Percentiles rank a stretch among this genome's conserved stretches.
These are phyloP conservation scores for Gila robusta DNA, from an alignment of 2,797 vertebrate species.

Conservation along the genomic window DNA sequence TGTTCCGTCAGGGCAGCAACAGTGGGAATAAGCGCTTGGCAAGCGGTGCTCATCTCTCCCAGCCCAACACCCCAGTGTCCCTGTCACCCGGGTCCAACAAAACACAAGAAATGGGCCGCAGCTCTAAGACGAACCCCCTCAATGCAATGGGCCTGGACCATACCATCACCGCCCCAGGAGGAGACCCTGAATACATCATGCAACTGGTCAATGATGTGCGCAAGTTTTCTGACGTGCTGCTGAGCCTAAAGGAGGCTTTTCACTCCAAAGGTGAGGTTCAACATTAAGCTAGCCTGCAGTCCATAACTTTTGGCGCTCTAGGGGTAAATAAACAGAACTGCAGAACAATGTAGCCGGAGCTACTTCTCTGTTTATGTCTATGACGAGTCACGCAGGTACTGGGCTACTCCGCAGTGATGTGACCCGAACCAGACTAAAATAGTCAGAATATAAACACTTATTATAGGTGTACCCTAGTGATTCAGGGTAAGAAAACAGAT, in stretches of 20 bases:
- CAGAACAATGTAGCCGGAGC: too few relatives aligned
- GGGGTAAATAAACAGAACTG: too few relatives aligned
- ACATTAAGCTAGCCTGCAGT: too few relatives aligned
- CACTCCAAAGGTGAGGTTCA: constrained; percentile 84
- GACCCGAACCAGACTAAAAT: too few relatives aligned
- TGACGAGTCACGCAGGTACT: too few relatives aligned
- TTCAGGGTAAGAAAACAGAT: too few relatives aligned
- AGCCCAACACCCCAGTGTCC: constrained; percentile 76
- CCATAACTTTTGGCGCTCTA: too few relatives aligned
- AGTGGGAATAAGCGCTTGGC: constrained; percentile 79
- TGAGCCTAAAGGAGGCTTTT: constrained; percentile 91
- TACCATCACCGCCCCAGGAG: constrained; percentile 79
- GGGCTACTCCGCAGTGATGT: too few relatives aligned
- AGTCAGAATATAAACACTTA: too few relatives aligned
- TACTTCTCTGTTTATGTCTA: too few relatives aligned
- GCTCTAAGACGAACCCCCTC: constrained; percentile 79
- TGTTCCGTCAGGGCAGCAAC: constrained; percentile 78
- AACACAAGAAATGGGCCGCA: constrained; percentile 86
- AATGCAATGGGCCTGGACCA: constrained; percentile 83
- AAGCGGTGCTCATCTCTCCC: constrained; percentile 77
- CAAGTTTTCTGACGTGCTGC: constrained; percentile 91
- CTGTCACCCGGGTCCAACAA: constrained; percentile 75
- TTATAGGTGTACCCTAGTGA: too few relatives aligned
- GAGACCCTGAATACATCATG: constrained; percentile 94
- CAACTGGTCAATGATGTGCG: constrained; percentile 93